Percentiles rank a stretch among this genome's conserved stretches.
Evolutionary conservation across 2,888 invertebrate species (phyloP).

Genomic region (Anthophora plumipes): DNA sequence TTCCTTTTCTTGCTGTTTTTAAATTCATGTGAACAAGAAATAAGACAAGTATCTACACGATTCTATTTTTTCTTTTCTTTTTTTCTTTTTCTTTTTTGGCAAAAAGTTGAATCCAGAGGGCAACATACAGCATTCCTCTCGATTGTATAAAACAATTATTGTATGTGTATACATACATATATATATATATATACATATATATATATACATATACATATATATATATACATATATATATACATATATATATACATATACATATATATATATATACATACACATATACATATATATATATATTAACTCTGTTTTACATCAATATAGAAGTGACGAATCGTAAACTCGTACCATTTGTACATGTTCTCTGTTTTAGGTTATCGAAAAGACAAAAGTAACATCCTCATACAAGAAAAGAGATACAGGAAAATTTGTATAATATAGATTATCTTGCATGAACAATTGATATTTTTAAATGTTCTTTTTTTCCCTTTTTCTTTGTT

Average conservation of each 20-base stretch:
- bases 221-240: too few relatives aligned
- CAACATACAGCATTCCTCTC: slow-evolving; percentile 15
- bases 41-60: slow-evolving; percentile 11
- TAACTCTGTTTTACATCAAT: slow-evolving; percentile 52
- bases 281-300: slow-evolving; percentile 32
- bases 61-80: too few relatives aligned
- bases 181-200: slow-evolving; percentile 30
- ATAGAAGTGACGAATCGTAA: slow-evolving; percentile 43
- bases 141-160: slow-evolving; percentile 43
- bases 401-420: slow-evolving; percentile 40
- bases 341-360: slow-evolving; percentile 39
- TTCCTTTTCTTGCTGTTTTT: slow-evolving; percentile 14
- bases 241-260: too few relatives aligned
- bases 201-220: slow-evolving; percentile 28
- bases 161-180: slow-evolving; percentile 33
- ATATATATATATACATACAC: slow-evolving; percentile 41
- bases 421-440: slow-evolving; percentile 46
- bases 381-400: slow-evolving; percentile 50
- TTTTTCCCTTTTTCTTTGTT: too few relatives aligned
- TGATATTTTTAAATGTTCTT: slow-evolving; percentile 47
- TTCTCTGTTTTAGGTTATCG: slow-evolving; percentile 37
- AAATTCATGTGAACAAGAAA: slow-evolving; percentile 29
- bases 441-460: slow-evolving; percentile 49
- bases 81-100: too few relatives aligned
- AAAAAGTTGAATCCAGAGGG: slow-evolving; percentile 24